Base-by-base conservation (phyloP, 2,797 vertebrate species). In the Bufotes viridis region DNA sequence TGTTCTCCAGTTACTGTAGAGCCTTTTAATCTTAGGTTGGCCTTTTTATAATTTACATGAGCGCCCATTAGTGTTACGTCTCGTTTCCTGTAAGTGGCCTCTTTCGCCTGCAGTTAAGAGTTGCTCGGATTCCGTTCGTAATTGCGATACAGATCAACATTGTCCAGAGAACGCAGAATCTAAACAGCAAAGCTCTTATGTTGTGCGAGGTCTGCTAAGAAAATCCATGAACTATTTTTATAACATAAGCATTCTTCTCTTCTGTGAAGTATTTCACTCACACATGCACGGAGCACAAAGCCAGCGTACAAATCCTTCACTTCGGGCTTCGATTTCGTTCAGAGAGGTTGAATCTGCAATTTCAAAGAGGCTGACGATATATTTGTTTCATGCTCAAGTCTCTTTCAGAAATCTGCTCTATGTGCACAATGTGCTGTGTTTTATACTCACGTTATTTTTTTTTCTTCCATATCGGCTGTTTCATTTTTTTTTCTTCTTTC, bases 201-300 rank as follows among this genome's bases (percentile, higher is more conserved):
- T 79, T 80, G 29, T 80, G 49, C 34, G 57, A 88, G 87, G 78
- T 70, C 81, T 34, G 67, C 42, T 78, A n/a, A 49, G 87, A 76
- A 83, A 87, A 82, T 57, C 58, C 49, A 26, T 20, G 12, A 67
- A 24, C 51, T 79, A 14, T 67, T 65, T 78, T 65, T 49, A 78
- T 78, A 65, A 60, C 24, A 13, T 78, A 78, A 78, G 83, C 83
- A 65, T 63, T 76, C 42, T 24, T 78, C 55, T 61, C 65, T 34
- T 75, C 72, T 76, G 83, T 24, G 26, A 6, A 78, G 63, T 51
- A 67, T 81, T 49, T 13, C 60, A 65, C 34, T 67, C 60, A 51
- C 80, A 65, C 53, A 22, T 49, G 58, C 34, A n/a, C 34, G 17
- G 29, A 67, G 34, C 83, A 85, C 58, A 84, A 72, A 58, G 29